These are phyloP conservation scores for Lithodes maja DNA, from an alignment of 2,888 invertebrate species.

Conservation along the genomic window DNA sequence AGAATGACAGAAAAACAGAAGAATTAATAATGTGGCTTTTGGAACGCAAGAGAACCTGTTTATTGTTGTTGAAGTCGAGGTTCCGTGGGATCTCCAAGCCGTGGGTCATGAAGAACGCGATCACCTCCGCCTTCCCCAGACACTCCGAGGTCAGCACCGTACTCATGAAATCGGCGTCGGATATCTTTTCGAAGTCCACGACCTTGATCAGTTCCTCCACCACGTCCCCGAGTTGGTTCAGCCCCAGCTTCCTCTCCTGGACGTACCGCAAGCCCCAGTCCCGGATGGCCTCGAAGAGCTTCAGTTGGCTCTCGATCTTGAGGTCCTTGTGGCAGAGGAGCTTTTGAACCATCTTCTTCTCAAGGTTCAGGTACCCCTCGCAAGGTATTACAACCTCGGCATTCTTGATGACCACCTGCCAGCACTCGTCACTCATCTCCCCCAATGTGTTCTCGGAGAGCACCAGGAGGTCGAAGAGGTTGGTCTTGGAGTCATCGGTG, in stretches of 20 bases:
- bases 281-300: constrained; percentile 67
- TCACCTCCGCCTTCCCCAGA: constrained; percentile 68
- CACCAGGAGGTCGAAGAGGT: constrained; percentile 68
- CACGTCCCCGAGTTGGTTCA: constrained; percentile 43
- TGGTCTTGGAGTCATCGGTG: constrained; percentile 57
- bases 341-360: constrained; percentile 54
- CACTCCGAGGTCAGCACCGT: constrained; percentile 69
- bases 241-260: constrained; percentile 23
- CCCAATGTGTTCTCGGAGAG: constrained; percentile 51
- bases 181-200: constrained; percentile 65
- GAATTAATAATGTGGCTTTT: background rate
- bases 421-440: constrained; percentile 54
- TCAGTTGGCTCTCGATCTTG: constrained; percentile 65
- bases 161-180: constrained; percentile 67
- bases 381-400: constrained; percentile 58
- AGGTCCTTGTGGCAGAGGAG: constrained; percentile 58
- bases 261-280: constrained; percentile 69
- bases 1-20: background rate
- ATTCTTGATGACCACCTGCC: constrained; percentile 58
- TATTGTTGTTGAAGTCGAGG: constrained; percentile 65
- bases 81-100: constrained; percentile 69
- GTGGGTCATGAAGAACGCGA: constrained; percentile 70
- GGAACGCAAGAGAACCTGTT: constrained; percentile 29
- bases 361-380: constrained; percentile 61
- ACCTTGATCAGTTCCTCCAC: constrained; percentile 66